Conservation (phyloP, 2,888 invertebrate species). For the Piscicola geometra region DNA sequence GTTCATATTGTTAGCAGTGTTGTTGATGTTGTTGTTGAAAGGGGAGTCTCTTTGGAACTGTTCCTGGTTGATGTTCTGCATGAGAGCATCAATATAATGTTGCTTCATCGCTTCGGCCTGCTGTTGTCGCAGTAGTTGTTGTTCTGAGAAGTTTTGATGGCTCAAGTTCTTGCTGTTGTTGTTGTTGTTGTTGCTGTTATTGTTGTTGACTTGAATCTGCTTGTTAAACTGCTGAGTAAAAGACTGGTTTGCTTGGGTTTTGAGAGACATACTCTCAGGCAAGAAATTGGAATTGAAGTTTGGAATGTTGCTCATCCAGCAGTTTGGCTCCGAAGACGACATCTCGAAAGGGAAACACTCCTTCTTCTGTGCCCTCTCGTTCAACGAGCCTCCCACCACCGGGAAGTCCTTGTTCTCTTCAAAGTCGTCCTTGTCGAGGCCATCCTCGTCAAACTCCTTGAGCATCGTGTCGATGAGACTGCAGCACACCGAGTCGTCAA, state of each 20-base stretch:
- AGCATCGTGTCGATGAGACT: neutral
- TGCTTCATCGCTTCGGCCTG: slow-evolving; percentile 15
- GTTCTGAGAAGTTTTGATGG: neutral
- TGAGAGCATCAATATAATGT: slow-evolving; percentile 17
- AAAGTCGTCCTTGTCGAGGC: neutral
- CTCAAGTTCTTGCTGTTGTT: neutral
- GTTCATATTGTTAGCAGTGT: neutral
- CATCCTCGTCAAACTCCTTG: slow-evolving; percentile 1
- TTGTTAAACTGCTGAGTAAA: neutral
- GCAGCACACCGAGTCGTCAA: neutral
- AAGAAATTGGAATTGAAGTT: slow-evolving; percentile 2
- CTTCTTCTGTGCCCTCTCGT: neutral
- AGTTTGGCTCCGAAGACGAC: neutral
- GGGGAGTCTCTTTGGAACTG: neutral
- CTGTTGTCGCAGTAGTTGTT: neutral
- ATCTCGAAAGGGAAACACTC: neutral
- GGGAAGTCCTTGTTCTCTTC: neutral
- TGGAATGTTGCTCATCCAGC: slow-evolving; percentile 1
- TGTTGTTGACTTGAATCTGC: too few relatives aligned
- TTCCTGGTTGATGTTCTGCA: slow-evolving; percentile 9
- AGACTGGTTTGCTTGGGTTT: neutral
- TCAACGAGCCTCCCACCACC: neutral
- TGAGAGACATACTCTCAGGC: neutral
- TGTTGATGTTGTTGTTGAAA: neutral
- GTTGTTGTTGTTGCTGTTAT: neutral